A percentile compares a stretch with the other conserved stretches of the same genome.
phyloP scores from a whole-genome alignment of 2,888 invertebrate species.

The Phyto melanocephala region DNA sequence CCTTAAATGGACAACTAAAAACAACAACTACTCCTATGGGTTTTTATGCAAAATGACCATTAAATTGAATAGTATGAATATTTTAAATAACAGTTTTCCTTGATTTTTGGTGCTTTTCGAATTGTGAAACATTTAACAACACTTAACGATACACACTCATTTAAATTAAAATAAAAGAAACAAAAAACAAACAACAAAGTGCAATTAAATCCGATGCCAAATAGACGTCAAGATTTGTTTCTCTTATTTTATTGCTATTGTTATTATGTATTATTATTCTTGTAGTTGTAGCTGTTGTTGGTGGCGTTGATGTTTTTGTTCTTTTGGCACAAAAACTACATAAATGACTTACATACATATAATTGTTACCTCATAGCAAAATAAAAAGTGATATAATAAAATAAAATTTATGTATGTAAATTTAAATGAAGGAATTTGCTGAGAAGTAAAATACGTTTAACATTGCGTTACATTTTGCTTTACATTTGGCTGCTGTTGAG shows the following conservation, averaged over 20 bases:
- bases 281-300: background rate
- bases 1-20: too few relatives aligned
- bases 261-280: background rate
- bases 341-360: constrained; percentile 55
- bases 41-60: too few relatives aligned
- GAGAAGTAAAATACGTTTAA: background rate
- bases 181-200: background rate
- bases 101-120: too few relatives aligned
- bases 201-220: constrained; percentile 63
- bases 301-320: constrained; percentile 12
- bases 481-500: background rate
- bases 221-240: constrained; percentile 56
- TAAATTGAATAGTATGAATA: too few relatives aligned
- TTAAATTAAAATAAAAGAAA: constrained; percentile 49
- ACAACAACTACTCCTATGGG: too few relatives aligned
- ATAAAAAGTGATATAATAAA: constrained; percentile 60
- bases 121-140: too few relatives aligned
- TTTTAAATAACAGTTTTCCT: too few relatives aligned
- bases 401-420: constrained; percentile 48
- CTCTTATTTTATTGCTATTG: constrained; percentile 1
- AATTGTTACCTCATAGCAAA: constrained; percentile 62
- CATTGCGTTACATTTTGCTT: constrained; percentile 3
- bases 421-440: constrained; percentile 2
- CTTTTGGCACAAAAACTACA: constrained; percentile 41
- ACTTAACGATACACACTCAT: constrained; percentile 9